Conservation (phyloP, 2,888 invertebrate genomes). For the Cerastoderma edule region DNA sequence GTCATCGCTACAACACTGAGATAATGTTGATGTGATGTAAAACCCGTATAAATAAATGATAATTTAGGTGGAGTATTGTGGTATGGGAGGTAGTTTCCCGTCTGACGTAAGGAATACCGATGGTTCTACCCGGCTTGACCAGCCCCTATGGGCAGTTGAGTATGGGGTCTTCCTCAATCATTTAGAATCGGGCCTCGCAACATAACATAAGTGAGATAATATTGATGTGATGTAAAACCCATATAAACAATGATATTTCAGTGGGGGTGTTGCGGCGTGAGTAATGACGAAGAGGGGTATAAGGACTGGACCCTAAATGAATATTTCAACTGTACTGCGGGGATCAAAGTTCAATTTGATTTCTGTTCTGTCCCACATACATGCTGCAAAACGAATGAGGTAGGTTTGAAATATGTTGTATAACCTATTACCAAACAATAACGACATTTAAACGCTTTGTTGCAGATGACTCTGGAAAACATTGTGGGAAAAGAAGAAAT, state of each 20-base stretch:
- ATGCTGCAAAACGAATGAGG: slow-evolving; percentile 20
- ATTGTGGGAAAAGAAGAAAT: background rate
- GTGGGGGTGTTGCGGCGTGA: slow-evolving; percentile 45
- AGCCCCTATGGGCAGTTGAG: too few species aligned
- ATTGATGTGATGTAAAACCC: too few species aligned
- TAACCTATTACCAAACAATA: background rate
- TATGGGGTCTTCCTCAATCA: too few species aligned
- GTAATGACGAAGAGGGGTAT: slow-evolving; percentile 36
- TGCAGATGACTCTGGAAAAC: background rate
- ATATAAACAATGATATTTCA: too few species aligned
- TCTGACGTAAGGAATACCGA: too few species aligned
- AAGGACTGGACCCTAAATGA: slow-evolving; percentile 41
- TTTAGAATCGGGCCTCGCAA: too few species aligned
- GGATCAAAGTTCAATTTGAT: slow-evolving; percentile 1
- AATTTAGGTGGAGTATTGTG: background rate
- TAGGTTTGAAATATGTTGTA: slow-evolving; percentile 4
- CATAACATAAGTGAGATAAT: too few species aligned
- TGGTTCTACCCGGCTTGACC: too few species aligned
- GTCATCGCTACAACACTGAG: too few species aligned
- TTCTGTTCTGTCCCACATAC: slow-evolving; percentile 29
- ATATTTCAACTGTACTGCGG: slow-evolving; percentile 41
- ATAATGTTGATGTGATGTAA: too few species aligned
- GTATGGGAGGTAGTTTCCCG: background rate
- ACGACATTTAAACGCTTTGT: background rate
- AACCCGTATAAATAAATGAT: too few species aligned